A percentile compares a stretch with the other conserved stretches of the same genome.
These are phyloP conservation scores for Helicoverpa zea DNA, from an alignment of 1,140 invertebrate species.

Conservation along the genomic window DNA sequence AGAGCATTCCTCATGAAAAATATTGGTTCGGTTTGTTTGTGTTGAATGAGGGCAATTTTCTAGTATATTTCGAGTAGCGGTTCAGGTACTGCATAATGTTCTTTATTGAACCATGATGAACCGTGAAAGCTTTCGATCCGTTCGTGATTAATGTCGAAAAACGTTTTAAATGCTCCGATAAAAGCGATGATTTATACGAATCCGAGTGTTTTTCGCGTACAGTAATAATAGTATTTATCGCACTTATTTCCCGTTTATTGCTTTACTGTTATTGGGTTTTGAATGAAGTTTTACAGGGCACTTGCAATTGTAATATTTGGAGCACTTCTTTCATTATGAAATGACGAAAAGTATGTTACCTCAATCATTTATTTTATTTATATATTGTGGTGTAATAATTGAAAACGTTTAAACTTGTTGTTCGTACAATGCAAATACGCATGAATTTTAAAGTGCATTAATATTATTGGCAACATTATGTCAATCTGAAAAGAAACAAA, in stretches of 20 bases:
- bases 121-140: slow-evolving; percentile 62
- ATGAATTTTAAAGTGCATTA: too few species aligned
- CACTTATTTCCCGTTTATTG: slow-evolving; percentile 30
- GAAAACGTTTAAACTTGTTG: too few species aligned
- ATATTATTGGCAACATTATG: too few species aligned
- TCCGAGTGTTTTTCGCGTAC: slow-evolving; percentile 6
- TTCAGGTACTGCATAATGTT: slow-evolving; percentile 57
- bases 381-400: too few species aligned
- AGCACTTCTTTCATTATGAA: not conserved
- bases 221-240: slow-evolving; percentile 43
- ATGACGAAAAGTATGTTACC: not conserved
- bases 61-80: slow-evolving; percentile 54
- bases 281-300: slow-evolving; percentile 23
- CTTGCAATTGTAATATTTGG: not conserved
- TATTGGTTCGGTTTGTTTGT: slow-evolving; percentile 24
- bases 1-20: slow-evolving; percentile 17
- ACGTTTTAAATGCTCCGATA: slow-evolving; percentile 57
- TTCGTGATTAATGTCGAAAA: slow-evolving; percentile 61
- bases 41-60: slow-evolving; percentile 57
- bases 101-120: slow-evolving; percentile 61
- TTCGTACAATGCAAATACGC: too few species aligned
- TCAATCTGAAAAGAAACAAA: too few species aligned
- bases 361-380: too few species aligned
- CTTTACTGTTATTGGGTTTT: slow-evolving; percentile 37
- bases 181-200: slow-evolving; percentile 55